Base-by-base conservation (phyloP, 2,888 invertebrate species). In the Lypha dubia region DNA sequence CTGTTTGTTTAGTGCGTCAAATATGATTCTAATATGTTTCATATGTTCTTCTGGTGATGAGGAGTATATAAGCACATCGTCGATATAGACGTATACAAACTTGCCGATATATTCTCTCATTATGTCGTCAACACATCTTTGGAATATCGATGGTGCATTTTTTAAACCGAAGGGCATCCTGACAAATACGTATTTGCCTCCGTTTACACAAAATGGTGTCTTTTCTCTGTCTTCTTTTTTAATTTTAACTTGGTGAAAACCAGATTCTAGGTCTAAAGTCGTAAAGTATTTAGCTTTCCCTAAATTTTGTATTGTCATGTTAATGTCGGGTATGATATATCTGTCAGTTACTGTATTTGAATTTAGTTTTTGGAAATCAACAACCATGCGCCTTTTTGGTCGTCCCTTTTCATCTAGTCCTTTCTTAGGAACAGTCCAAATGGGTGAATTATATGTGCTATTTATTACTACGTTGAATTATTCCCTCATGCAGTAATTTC, bases 241-340 rank as follows among this genome's bases (percentile, higher is more conserved):
- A 13, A 53, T 53, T 53, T 3, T 53, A 24, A 53, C 51, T 22
- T 51, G 51, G 13, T 51, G 51, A 5, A 22, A 22, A 1, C 51
- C 51, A 11, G 51, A 51, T 53, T 24, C 22, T 15, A 53, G 24
- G 24, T 53, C 53, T 15, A 53, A 7, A 4, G 24, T 53, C 24
- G 53, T 53, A 15, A 53, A 53, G 11, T 53, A 53, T 53, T 24
- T 53, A 15, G 15, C 53, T 6, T 24, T 53, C 6, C 53, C 46
- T 24, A 53, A 53, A 24, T 53, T 53, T 11, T 53, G 6, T 53
- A 53, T 53, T 3, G 24, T 53, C 24, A 53, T 53, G 24, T 53
- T 53, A 1, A 24, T 24, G 8, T 24, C 53, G 4, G 53, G 53
- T 24, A 53, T 53, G 24, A 53, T 53, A 4, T 41, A 38, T 38